A percentile compares a stretch with the other conserved stretches of the same genome.
Evolutionary conservation across 2,888 invertebrate species (phyloP).

Genomic region (Thelaira solivaga): DNA sequence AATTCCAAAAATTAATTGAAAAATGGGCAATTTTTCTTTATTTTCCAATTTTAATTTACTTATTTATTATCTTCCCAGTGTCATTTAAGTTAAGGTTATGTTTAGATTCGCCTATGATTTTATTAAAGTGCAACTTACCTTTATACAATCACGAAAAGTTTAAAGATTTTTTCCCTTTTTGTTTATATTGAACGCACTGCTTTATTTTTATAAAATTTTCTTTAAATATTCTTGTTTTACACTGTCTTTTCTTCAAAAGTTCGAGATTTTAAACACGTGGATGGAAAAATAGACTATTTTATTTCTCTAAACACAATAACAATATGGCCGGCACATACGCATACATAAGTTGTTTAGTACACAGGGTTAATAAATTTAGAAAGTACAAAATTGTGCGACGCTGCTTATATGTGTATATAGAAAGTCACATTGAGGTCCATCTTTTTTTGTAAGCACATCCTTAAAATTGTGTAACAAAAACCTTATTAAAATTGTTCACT

Average conservation of each 20-base stretch:
- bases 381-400: too few species aligned
- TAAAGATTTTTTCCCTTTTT: conserved; percentile 63
- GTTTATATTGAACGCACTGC: conserved; percentile 48
- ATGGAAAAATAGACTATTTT: conserved; percentile 64
- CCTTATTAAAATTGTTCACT: too few species aligned
- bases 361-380: too few species aligned
- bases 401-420: too few species aligned
- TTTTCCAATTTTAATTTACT: conserved; percentile 16
- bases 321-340: conserved; percentile 68
- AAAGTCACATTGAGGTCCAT: too few species aligned
- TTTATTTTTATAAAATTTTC: conserved; percentile 61
- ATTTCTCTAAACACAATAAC: conserved; percentile 67
- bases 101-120: conserved; percentile 40
- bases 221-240: conserved; percentile 57
- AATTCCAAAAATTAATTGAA: background rate
- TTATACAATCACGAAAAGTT: conserved; percentile 62
- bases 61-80: conserved; percentile 1
- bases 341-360: conserved; percentile 26
- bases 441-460: too few species aligned
- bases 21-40: too few species aligned
- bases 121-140: conserved; percentile 60
- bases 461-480: too few species aligned
- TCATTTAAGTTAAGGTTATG: conserved; percentile 63
- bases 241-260: conserved; percentile 61
- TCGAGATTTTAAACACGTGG: conserved; percentile 74